A percentile compares a stretch with the other conserved stretches of the same genome.
Conservation (phyloP, 2,113 vertebrate species). For the Sigmodon hispidus region DNA sequence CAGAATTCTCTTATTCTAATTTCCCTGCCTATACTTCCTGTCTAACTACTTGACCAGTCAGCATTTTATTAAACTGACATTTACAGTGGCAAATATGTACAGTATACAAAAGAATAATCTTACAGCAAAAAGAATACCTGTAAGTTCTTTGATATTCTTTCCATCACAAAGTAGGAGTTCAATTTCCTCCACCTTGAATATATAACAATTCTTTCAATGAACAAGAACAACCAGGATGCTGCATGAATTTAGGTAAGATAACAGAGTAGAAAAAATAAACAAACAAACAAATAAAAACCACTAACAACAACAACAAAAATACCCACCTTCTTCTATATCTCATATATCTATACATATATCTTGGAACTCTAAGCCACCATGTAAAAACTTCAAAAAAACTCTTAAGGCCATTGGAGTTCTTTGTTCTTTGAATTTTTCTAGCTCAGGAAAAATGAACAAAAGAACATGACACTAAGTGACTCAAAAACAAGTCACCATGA, state of each 20-base stretch:
- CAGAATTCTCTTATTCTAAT: too few relatives aligned
- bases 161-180: background rate
- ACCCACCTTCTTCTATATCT: too few relatives aligned
- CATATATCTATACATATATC: too few relatives aligned
- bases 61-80: too few relatives aligned
- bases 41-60: too few relatives aligned
- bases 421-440: background rate
- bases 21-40: too few relatives aligned
- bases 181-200: background rate
- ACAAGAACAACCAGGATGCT: background rate
- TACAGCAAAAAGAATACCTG: too few relatives aligned
- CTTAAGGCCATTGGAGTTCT: background rate
- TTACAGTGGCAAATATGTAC: too few relatives aligned
- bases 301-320: too few relatives aligned
- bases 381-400: background rate
- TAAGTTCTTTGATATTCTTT: background rate
- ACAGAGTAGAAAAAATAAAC: background rate
- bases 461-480: background rate
- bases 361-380: background rate
- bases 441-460: background rate
- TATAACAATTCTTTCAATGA: background rate
- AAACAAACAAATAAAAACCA: too few relatives aligned
- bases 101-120: too few relatives aligned
- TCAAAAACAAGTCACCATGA: background rate
- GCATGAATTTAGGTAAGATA: background rate